Percentiles rank a stretch among this genome's conserved stretches.
Conservation (phyloP, 2,888 invertebrate species). For the Campoplex capitator region DNA sequence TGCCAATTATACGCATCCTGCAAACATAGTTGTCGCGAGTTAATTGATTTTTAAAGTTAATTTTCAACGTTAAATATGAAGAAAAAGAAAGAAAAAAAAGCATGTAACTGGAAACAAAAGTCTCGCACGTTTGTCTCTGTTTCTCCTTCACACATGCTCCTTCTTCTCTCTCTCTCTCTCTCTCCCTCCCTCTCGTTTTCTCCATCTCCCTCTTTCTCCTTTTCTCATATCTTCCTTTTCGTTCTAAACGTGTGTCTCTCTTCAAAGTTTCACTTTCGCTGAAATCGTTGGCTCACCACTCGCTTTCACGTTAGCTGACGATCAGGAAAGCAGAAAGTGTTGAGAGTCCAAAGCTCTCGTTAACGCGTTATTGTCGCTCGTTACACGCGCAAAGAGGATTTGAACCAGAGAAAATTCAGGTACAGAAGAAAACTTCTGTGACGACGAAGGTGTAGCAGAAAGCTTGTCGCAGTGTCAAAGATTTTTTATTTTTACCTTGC, state of each 20-base stretch:
- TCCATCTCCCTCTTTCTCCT: not conserved
- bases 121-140: not conserved
- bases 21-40: too few species aligned
- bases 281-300: constrained; percentile 69
- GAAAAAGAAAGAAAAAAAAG: too few species aligned
- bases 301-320: constrained; percentile 65
- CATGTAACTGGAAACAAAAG: not conserved
- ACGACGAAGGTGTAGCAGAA: not conserved
- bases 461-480: not conserved
- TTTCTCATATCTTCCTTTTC: not conserved
- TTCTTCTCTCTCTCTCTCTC: not conserved
- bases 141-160: not conserved
- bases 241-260: constrained; percentile 23
- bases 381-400: constrained; percentile 9
- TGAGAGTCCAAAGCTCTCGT: constrained; percentile 1
- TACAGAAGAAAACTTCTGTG: constrained; percentile 37
- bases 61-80: not conserved
- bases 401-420: not conserved
- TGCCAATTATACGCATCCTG: not conserved
- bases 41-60: not conserved
- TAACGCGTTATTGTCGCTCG: not conserved
- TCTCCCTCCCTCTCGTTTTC: too few species aligned
- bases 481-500: not conserved
- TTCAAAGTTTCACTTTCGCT: constrained; percentile 67
- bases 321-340: constrained; percentile 55